Evolutionary conservation across 2,888 invertebrate species (phyloP).

Genomic region (Zeuzera pyrina): DNA sequence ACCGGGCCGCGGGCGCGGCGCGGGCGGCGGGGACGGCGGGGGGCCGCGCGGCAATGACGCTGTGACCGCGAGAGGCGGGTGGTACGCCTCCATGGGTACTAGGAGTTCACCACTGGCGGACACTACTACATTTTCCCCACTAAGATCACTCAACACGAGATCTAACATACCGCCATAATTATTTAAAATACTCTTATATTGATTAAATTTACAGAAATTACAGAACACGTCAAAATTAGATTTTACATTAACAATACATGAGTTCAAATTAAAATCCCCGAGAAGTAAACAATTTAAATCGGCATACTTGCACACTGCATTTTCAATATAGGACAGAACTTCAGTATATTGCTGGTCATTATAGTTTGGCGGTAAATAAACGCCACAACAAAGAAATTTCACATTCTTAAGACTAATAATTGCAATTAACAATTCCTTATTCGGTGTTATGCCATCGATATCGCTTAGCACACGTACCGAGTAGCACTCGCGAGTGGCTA

Average conservation of each 20-base stretch:
- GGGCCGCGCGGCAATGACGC: neutral
- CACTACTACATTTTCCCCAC: neutral
- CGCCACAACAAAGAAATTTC: slow-evolving; percentile 3
- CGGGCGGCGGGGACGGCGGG: neutral
- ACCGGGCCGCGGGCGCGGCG: neutral
- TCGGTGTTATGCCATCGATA: neutral
- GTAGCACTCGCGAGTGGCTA: neutral
- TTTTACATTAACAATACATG: slow-evolving; percentile 4
- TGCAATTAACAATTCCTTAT: too few species aligned
- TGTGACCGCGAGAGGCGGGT: neutral
- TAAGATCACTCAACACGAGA: slow-evolving; percentile 1
- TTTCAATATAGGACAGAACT: slow-evolving; percentile 1
- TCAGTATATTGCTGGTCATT: neutral
- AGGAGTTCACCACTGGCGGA: neutral
- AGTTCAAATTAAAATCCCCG: slow-evolving; percentile 3
- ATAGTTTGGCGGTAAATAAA: too few species aligned
- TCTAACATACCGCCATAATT: neutral
- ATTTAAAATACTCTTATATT: neutral
- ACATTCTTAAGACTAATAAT: too few species aligned
- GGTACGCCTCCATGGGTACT: slow-evolving; percentile 2
- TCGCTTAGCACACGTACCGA: neutral
- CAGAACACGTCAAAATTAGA: slow-evolving; percentile 1
- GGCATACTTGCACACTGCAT: neutral
- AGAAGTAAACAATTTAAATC: slow-evolving; percentile 1
- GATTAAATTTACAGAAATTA: slow-evolving; percentile 1